phyloP scores from a whole-genome alignment of 2,888 invertebrate genomes.

The Melipona bicolor region DNA sequence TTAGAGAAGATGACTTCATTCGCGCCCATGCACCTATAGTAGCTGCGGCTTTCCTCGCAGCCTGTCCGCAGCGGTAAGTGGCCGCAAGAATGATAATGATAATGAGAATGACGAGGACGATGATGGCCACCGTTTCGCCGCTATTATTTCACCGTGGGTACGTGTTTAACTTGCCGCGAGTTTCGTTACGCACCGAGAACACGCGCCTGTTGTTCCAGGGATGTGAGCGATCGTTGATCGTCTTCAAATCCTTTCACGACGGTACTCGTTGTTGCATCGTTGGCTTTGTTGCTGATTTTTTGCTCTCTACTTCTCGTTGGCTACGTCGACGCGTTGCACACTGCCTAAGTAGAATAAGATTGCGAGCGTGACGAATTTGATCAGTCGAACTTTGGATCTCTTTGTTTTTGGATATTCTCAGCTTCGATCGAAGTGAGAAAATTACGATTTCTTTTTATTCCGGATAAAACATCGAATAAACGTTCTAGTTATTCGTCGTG shows the following conservation, averaged over 20 bases:
- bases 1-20: constrained; percentile 81
- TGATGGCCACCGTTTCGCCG: constrained; percentile 52
- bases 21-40: constrained; percentile 58
- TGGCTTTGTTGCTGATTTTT: background rate
- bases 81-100: constrained; percentile 73
- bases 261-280: background rate
- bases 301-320: background rate
- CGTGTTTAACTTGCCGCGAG: constrained; percentile 27
- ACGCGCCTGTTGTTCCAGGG: constrained; percentile 52
- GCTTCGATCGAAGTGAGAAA: background rate
- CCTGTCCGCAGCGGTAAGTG: constrained; percentile 38
- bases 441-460: background rate
- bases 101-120: constrained; percentile 70
- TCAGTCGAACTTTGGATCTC: background rate
- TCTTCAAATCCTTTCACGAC: background rate
- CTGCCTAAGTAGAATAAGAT: background rate
- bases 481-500: background rate
- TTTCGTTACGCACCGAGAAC: constrained; percentile 57
- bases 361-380: background rate
- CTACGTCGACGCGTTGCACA: background rate
- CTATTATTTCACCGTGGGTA: constrained; percentile 54
- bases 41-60: constrained; percentile 55
- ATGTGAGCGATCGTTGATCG: constrained; percentile 48
- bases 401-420: background rate
- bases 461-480: background rate